These are phyloP conservation scores for Callocephalon fimbriatum DNA, from an alignment of 2,113 vertebrate genomes.

Conservation along the genomic window DNA sequence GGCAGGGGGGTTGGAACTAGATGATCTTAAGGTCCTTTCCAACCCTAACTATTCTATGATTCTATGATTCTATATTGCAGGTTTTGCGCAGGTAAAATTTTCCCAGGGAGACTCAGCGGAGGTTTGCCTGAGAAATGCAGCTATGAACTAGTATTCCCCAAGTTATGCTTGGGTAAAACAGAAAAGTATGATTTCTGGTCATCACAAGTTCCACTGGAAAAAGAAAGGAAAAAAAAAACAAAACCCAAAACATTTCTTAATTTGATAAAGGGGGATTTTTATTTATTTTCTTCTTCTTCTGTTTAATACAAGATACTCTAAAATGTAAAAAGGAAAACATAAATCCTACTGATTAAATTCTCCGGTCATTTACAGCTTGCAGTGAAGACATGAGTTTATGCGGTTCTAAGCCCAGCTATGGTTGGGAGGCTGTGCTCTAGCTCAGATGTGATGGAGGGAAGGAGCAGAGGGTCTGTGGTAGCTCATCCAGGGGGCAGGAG, in stretches of 20 bases:
- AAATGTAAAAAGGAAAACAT: not conserved
- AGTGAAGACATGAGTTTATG: not conserved
- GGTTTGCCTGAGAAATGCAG: not conserved
- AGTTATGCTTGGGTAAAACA: not conserved
- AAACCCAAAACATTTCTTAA: not conserved
- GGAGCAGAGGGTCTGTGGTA: not conserved
- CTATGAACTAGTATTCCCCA: not conserved
- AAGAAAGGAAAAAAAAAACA: accelerated
- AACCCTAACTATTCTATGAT: too few relatives aligned
- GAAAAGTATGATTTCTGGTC: not conserved
- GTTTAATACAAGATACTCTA: not conserved
- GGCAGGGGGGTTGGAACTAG: too few relatives aligned
- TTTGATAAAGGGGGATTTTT: not conserved
- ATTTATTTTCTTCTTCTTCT: not conserved
- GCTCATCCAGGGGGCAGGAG: not conserved
- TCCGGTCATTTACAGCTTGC: not conserved
- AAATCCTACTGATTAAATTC: not conserved
- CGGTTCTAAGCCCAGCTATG: not conserved
- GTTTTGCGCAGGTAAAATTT: not conserved
- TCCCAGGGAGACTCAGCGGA: not conserved
- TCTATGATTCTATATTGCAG: not conserved
- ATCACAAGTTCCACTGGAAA: not conserved
- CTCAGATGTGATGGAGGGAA: accelerated
- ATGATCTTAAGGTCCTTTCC: too few relatives aligned
- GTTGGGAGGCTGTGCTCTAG: not conserved